Conservation (phyloP, 2,888 invertebrate species). For the Agrotis clavis region DNA sequence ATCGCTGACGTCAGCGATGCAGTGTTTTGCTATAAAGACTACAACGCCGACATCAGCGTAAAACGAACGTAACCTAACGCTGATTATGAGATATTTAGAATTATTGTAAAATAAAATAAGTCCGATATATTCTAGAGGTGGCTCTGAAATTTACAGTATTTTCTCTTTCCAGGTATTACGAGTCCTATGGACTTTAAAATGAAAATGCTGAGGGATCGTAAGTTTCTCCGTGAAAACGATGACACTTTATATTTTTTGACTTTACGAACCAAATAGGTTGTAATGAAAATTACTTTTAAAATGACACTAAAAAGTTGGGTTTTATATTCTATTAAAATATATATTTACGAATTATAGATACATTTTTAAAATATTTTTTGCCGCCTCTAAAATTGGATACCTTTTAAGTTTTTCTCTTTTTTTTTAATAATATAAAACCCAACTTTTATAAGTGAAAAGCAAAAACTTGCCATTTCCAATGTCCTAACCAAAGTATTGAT, state of each 20-base stretch:
- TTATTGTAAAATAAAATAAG: too few relatives aligned
- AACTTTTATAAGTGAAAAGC: neutral
- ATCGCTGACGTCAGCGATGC: too few relatives aligned
- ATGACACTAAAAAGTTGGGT: slow-evolving; percentile 35
- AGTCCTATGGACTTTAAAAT: slow-evolving; percentile 41
- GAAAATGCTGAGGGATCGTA: slow-evolving; percentile 15
- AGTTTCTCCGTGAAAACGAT: slow-evolving; percentile 7
- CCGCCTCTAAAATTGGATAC: neutral
- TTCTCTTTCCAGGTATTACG: slow-evolving; percentile 41
- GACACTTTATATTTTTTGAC: slow-evolving; percentile 15
- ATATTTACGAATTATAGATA: too few relatives aligned
- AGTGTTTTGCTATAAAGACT: too few relatives aligned
- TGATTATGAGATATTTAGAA: too few relatives aligned
- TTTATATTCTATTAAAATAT: neutral
- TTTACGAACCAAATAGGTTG: slow-evolving; percentile 12
- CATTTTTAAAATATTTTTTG: neutral
- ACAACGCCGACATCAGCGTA: too few relatives aligned
- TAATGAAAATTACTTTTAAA: neutral
- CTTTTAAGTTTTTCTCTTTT: too few relatives aligned
- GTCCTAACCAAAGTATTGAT: slow-evolving; percentile 60
- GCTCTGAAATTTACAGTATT: slow-evolving; percentile 1
- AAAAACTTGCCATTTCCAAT: slow-evolving; percentile 61
- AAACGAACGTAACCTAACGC: too few relatives aligned
- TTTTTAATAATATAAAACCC: slow-evolving; percentile 16
- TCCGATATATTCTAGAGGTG: too few relatives aligned